Conservation (phyloP, 2,797 vertebrate species). For the Antennarius maculatus region DNA sequence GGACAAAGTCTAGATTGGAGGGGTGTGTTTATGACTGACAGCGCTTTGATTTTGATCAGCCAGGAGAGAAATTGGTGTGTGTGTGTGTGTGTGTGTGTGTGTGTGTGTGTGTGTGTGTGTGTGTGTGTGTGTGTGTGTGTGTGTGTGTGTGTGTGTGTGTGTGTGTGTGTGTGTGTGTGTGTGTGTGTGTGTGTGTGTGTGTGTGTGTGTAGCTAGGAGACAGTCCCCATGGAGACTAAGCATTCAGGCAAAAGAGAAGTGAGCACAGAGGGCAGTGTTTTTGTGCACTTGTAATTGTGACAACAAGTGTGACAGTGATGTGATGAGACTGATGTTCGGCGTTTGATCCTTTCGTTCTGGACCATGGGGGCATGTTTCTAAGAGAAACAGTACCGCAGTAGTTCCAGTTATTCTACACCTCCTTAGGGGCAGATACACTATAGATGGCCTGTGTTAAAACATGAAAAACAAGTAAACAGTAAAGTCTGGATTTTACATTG, state of each 20-base stretch:
- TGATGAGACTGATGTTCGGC: slow-evolving; percentile 57
- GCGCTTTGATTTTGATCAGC: slow-evolving; percentile 75
- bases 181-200: slow-evolving; percentile 29
- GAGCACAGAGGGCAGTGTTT: slow-evolving; percentile 40
- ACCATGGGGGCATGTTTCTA: slow-evolving; percentile 19
- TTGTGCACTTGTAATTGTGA: slow-evolving; percentile 13
- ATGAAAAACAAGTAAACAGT: too few species aligned
- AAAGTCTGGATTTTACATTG: too few species aligned
- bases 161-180: slow-evolving; percentile 1
- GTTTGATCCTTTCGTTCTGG: slow-evolving; percentile 48
- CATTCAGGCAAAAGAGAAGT: slow-evolving; percentile 57
- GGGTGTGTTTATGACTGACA: slow-evolving; percentile 67
- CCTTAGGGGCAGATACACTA: background rate
- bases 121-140: background rate
- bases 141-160: slow-evolving; percentile 22
- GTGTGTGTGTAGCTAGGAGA: slow-evolving; percentile 59
- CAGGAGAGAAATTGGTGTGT: slow-evolving; percentile 68
- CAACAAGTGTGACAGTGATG: slow-evolving; percentile 55
- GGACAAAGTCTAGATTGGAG: slow-evolving; percentile 66
- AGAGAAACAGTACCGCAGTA: slow-evolving; percentile 6
- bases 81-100: slow-evolving; percentile 4
- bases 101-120: slow-evolving; percentile 24
- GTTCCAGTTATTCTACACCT: background rate
- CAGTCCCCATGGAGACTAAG: slow-evolving; percentile 73
- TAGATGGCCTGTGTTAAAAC: too few species aligned